Conservation (phyloP, 2,797 vertebrate genomes). For the Sebastolobus altivelis region DNA sequence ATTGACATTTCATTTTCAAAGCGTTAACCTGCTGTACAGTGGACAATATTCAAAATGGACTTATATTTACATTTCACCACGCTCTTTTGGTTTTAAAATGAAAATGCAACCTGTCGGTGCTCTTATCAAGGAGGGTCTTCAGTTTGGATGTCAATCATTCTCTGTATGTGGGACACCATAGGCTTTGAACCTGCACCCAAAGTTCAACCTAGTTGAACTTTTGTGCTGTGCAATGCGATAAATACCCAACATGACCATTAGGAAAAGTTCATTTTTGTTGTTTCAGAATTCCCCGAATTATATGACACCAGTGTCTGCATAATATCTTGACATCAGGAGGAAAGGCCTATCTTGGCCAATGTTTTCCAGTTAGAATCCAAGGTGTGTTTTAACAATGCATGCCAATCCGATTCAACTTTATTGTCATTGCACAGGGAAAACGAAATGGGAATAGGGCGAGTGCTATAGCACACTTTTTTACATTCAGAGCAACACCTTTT, state of each 20-base stretch:
- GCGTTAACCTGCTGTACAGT: not conserved
- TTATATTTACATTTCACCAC: not conserved
- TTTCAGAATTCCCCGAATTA: not conserved
- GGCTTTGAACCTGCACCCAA: not conserved
- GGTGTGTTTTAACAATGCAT: not conserved
- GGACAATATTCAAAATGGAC: not conserved
- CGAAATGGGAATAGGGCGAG: too few relatives aligned
- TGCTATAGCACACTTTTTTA: not conserved
- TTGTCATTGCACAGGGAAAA: too few relatives aligned
- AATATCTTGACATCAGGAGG: not conserved
- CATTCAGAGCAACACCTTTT: slow-evolving; percentile 22
- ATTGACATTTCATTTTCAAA: not conserved
- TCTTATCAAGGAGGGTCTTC: not conserved
- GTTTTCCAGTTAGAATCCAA: not conserved
- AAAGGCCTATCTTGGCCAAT: not conserved
- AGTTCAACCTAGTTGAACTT: not conserved
- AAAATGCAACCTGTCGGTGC: not conserved
- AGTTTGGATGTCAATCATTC: not conserved
- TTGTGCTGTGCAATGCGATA: not conserved
- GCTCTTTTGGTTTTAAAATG: not conserved
- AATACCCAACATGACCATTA: not conserved
- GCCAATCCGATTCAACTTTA: not conserved
- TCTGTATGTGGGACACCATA: not conserved
- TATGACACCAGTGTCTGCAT: not conserved
- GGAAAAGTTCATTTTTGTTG: too few relatives aligned